These are phyloP conservation scores for Cotesia vestalis DNA, from an alignment of 1,140 invertebrate species.

Conservation along the genomic window DNA sequence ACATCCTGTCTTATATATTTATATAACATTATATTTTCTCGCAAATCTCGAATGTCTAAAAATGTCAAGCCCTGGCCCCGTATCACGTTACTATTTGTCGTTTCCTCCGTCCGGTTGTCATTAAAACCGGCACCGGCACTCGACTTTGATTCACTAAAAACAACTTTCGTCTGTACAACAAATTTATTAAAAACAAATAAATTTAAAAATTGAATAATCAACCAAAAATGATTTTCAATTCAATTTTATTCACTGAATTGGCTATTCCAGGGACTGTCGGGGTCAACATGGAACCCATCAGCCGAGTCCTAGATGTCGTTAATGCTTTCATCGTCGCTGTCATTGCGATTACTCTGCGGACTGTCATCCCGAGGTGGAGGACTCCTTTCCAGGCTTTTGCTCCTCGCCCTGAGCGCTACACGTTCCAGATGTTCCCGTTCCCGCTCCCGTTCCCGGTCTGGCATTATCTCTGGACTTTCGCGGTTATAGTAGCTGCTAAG, in stretches of 20 bases:
- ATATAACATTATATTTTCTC: slow-evolving; percentile 33
- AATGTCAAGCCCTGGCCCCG: slow-evolving; percentile 22
- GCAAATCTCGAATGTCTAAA: slow-evolving; percentile 56
- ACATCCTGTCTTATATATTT: slow-evolving; percentile 50
- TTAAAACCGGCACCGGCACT: slow-evolving; percentile 4
- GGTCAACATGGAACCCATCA: neutral
- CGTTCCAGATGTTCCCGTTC: slow-evolving; percentile 56
- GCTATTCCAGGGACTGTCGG: too few species aligned
- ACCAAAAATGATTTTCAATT: too few species aligned
- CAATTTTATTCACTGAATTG: too few species aligned
- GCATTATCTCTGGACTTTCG: slow-evolving; percentile 54
- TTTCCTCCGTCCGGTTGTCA: slow-evolving; percentile 9
- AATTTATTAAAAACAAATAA: too few species aligned
- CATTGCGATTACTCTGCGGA: slow-evolving; percentile 61
- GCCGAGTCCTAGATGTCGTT: slow-evolving; percentile 59
- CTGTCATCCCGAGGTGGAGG: slow-evolving; percentile 57
- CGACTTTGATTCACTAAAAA: neutral
- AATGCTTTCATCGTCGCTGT: slow-evolving; percentile 70
- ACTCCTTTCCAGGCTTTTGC: slow-evolving; percentile 64
- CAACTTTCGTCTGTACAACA: too few species aligned
- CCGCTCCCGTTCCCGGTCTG: slow-evolving; percentile 64
- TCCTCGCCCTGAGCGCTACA: slow-evolving; percentile 51
- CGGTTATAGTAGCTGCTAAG: slow-evolving; percentile 76
- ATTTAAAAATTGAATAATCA: too few species aligned
- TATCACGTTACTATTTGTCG: slow-evolving; percentile 33